phyloP scores from a whole-genome alignment of 2,888 invertebrate species.

The Chrysotoxum bicinctum region DNA sequence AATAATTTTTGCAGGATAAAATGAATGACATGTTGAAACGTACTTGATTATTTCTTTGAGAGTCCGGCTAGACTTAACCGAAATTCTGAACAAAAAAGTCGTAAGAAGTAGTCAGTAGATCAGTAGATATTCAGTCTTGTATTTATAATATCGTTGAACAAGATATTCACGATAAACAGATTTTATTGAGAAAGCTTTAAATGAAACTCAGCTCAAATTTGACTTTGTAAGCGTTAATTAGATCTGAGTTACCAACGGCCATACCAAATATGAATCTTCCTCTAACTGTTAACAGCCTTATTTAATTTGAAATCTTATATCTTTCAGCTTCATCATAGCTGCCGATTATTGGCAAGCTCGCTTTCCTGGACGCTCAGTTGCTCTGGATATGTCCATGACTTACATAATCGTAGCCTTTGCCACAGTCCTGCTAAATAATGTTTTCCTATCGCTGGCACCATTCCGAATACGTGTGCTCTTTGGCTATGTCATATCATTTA shows the following conservation, averaged over 20 bases:
- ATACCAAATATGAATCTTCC: too few species aligned
- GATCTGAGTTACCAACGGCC: too few species aligned
- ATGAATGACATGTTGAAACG: constrained; percentile 6
- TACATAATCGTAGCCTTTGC: constrained; percentile 95
- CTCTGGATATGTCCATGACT: constrained; percentile 95
- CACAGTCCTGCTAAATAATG: constrained; percentile 92
- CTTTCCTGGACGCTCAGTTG: constrained; percentile 92
- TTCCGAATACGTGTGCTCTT: constrained; percentile 93
- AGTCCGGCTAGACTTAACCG: not conserved
- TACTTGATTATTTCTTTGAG: not conserved
- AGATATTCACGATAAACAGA: too few species aligned
- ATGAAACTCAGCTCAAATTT: too few species aligned
- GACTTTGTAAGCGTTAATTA: too few species aligned
- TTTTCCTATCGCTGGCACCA: constrained; percentile 90
- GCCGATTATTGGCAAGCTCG: constrained; percentile 94
- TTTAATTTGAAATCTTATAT: not conserved
- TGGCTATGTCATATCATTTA: constrained; percentile 91
- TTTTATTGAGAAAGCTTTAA: too few species aligned
- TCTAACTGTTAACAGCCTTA: too few species aligned
- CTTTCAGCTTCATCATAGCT: constrained; percentile 92
- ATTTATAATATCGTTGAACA: too few species aligned
- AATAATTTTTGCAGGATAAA: too few species aligned
- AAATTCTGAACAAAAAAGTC: too few species aligned
- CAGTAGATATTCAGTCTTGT: too few species aligned
- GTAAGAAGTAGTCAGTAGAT: too few species aligned